Percentiles rank a stretch among this genome's conserved stretches.
phyloP scores from a whole-genome alignment of 2,888 invertebrate genomes.

The Phalera bucephala region DNA sequence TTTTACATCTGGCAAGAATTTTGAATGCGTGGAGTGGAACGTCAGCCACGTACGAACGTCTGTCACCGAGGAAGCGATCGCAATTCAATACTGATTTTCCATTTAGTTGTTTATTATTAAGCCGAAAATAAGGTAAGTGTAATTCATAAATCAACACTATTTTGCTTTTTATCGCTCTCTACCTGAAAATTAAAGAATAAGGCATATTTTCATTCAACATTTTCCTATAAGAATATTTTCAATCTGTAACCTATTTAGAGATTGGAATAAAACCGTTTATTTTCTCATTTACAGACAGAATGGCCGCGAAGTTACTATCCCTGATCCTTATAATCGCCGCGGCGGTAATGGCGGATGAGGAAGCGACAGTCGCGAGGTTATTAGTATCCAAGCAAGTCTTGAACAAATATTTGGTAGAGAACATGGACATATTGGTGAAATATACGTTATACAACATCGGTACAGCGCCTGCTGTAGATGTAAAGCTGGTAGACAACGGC shows the following conservation, averaged over 20 bases:
- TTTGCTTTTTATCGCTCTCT: slow-evolving; percentile 1
- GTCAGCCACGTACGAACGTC: slow-evolving; percentile 76
- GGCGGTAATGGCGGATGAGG: slow-evolving; percentile 83
- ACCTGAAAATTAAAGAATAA: not conserved
- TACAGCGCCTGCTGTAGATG: slow-evolving; percentile 93
- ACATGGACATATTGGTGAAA: slow-evolving; percentile 97
- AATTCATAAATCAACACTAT: slow-evolving; percentile 3
- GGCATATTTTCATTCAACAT: slow-evolving; percentile 36
- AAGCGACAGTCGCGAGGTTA: slow-evolving; percentile 90
- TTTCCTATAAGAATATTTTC: slow-evolving; percentile 6
- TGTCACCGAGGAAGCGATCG: slow-evolving; percentile 53
- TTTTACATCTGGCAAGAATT: slow-evolving; percentile 47
- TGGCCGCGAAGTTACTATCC: slow-evolving; percentile 71
- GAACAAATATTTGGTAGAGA: slow-evolving; percentile 98
- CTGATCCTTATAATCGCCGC: slow-evolving; percentile 71
- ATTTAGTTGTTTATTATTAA: slow-evolving; percentile 32
- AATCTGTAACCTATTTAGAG: slow-evolving; percentile 13
- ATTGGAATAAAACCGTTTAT: slow-evolving; percentile 13
- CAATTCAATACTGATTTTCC: slow-evolving; percentile 20
- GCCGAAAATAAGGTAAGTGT: slow-evolving; percentile 38
- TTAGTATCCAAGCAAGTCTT: slow-evolving; percentile 96
- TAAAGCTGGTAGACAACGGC: slow-evolving; percentile 93
- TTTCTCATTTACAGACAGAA: slow-evolving; percentile 58
- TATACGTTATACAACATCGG: slow-evolving; percentile 98
- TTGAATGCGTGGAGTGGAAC: slow-evolving; percentile 80